Percentiles rank a stretch among this genome's conserved stretches.
Evolutionary conservation across 2,888 invertebrate species (phyloP).

Genomic region (Resseliella maxima): DNA sequence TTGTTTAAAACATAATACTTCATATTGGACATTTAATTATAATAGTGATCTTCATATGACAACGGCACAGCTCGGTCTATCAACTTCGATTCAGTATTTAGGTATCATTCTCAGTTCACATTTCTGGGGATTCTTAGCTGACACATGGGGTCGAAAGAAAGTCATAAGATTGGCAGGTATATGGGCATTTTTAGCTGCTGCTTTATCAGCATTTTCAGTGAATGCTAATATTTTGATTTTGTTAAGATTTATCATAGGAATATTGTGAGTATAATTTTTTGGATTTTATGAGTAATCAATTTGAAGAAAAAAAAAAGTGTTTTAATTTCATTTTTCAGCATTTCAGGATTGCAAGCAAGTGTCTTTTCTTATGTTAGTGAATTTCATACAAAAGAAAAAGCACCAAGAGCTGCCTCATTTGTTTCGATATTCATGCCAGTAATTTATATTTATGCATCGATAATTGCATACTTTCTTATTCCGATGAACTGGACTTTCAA

Average conservation of each 20-base stretch:
- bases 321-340: slow-evolving; percentile 53
- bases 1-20: too few species aligned
- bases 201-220: slow-evolving; percentile 73
- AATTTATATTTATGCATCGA: slow-evolving; percentile 72
- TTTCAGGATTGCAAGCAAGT: slow-evolving; percentile 68
- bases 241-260: slow-evolving; percentile 75
- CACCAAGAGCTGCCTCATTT: slow-evolving; percentile 71
- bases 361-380: slow-evolving; percentile 73
- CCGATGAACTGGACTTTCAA: slow-evolving; percentile 70
- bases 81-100: slow-evolving; percentile 75
- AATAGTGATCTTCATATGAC: too few species aligned
- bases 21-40: too few species aligned
- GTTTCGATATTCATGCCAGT: slow-evolving; percentile 71
- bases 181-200: slow-evolving; percentile 70
- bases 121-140: slow-evolving; percentile 83
- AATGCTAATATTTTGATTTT: slow-evolving; percentile 67
- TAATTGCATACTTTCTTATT: slow-evolving; percentile 76
- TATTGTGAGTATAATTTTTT: slow-evolving; percentile 68
- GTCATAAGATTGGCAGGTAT: slow-evolving; percentile 70
- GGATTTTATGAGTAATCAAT: too few species aligned
- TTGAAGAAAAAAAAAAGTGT: neutral
- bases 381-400: slow-evolving; percentile 69
- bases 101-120: slow-evolving; percentile 80
- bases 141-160: slow-evolving; percentile 76
- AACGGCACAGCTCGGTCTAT: too few species aligned